Conservation (phyloP, 2,113 vertebrate genomes). For the Thamnaconus septentrionalis region DNA sequence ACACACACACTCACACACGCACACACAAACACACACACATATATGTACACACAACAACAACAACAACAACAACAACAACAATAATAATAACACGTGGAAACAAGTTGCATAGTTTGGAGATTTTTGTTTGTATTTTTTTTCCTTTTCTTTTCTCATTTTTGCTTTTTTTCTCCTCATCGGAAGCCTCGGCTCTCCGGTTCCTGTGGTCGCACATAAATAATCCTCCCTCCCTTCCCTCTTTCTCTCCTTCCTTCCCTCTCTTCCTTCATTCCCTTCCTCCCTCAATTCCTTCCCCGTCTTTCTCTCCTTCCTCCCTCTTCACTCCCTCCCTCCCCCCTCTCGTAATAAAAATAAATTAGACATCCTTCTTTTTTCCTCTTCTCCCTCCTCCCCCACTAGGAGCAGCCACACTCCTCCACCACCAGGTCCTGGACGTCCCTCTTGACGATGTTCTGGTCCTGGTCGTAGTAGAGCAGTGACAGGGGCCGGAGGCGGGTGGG, state of each 20-base stretch:
- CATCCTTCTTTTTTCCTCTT: constrained; percentile 81
- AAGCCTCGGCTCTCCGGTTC: no score
- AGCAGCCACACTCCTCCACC: constrained; percentile 98
- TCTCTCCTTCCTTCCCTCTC: constrained; percentile 86
- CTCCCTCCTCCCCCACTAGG: constrained; percentile 81
- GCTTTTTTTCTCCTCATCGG: no score
- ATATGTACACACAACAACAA: constrained; percentile 57
- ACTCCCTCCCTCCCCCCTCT: constrained; percentile 94
- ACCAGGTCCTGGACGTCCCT: constrained; percentile 99
- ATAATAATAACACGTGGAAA: constrained; percentile 81
- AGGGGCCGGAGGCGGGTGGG: constrained; percentile 96
- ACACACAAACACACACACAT: constrained; percentile 18
- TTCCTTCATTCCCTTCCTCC: constrained; percentile 58
- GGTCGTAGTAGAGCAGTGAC: constrained; percentile 98
- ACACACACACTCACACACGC: constrained; percentile 43
- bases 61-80: constrained; percentile 63
- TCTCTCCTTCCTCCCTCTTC: no score
- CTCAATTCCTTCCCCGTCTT: no score
- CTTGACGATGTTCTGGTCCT: constrained; percentile 97
- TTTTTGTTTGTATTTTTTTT: constrained; percentile 27
- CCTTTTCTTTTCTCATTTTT: no score
- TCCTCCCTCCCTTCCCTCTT: no score
- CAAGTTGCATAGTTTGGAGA: constrained; percentile 99
- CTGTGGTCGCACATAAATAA: no score
- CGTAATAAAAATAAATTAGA: constrained; percentile 30